These are phyloP conservation scores for Eunapius fragilis DNA, from an alignment of 37 sponge, comb jelly and placozoan genomes.

Conservation along the genomic window DNA sequence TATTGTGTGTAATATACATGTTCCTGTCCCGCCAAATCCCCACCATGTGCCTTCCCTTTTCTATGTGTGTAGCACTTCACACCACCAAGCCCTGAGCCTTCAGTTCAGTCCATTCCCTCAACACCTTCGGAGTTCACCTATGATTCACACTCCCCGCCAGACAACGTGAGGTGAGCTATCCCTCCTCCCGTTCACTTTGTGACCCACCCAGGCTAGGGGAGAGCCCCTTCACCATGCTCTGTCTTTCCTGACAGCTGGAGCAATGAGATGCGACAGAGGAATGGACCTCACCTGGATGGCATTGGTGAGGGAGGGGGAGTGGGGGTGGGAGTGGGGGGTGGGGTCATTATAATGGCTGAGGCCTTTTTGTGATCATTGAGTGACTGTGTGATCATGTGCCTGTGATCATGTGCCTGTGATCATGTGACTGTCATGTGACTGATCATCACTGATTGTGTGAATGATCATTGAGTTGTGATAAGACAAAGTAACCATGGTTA, in stretches of 20 bases:
- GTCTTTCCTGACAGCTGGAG: constrained; percentile 5
- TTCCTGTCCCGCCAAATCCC: too few relatives aligned
- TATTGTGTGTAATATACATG: too few relatives aligned
- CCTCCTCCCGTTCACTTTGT: background rate
- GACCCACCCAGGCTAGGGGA: background rate
- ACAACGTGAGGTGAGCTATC: constrained; percentile 35
- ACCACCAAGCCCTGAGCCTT: constrained; percentile 21
- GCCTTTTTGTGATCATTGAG: background rate
- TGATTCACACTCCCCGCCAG: constrained; percentile 53
- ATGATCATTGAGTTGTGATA: background rate
- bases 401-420: background rate
- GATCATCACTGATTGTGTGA: background rate
- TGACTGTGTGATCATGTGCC: background rate
- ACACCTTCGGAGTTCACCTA: constrained; percentile 54
- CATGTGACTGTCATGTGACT: background rate
- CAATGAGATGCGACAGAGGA: constrained; percentile 23
- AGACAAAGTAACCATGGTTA: too few relatives aligned
- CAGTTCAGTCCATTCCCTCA: constrained; percentile 36
- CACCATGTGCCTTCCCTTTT: background rate
- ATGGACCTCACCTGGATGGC: constrained; percentile 41
- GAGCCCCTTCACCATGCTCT: background rate
- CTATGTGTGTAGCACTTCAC: background rate
- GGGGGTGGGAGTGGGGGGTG: too few relatives aligned
- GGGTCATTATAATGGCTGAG: too few relatives aligned
- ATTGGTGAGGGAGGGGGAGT: constrained; percentile 24